Evolutionary conservation across 2,888 invertebrate genomes (phyloP).

Genomic region (Elgonia sp.): DNA sequence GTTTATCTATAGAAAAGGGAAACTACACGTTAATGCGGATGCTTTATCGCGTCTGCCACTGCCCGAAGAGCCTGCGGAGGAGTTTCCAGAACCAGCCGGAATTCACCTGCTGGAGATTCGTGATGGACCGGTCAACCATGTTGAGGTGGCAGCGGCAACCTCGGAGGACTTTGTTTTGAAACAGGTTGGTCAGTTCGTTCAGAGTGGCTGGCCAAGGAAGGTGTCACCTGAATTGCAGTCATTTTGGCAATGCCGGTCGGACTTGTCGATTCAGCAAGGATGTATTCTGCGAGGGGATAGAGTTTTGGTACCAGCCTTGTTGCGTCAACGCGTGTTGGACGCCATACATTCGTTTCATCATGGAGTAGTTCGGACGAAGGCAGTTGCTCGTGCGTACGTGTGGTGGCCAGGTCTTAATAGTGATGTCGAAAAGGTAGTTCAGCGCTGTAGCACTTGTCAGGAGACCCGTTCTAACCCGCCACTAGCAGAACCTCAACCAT

Average conservation of each 20-base stretch:
- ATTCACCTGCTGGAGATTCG: conserved; percentile 38
- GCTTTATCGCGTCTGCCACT: conserved; percentile 24
- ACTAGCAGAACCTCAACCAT: conserved; percentile 15
- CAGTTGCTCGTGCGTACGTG: conserved; percentile 25
- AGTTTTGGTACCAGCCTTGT: conserved; percentile 23
- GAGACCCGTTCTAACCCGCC: conserved; percentile 6
- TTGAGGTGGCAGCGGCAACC: background rate
- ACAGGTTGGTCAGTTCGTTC: background rate
- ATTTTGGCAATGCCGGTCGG: background rate
- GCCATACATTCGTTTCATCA: conserved; percentile 30
- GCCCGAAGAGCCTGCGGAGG: background rate
- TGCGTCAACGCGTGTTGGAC: conserved; percentile 2
- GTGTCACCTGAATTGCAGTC: conserved; percentile 2
- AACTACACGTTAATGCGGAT: conserved; percentile 18
- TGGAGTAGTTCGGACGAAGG: conserved; percentile 33
- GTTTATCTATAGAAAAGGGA: conserved; percentile 20
- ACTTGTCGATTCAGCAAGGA: conserved; percentile 10
- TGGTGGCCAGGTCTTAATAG: conserved; percentile 36
- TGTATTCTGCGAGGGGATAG: conserved; percentile 44
- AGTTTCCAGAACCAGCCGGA: conserved; percentile 32
- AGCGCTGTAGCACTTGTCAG: background rate
- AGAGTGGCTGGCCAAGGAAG: conserved; percentile 20
- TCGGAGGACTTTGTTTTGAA: background rate
- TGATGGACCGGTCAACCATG: conserved; percentile 18
- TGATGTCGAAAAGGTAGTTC: background rate